phyloP scores from a whole-genome alignment of 2,113 vertebrate species.

The Alligator sinensis region DNA sequence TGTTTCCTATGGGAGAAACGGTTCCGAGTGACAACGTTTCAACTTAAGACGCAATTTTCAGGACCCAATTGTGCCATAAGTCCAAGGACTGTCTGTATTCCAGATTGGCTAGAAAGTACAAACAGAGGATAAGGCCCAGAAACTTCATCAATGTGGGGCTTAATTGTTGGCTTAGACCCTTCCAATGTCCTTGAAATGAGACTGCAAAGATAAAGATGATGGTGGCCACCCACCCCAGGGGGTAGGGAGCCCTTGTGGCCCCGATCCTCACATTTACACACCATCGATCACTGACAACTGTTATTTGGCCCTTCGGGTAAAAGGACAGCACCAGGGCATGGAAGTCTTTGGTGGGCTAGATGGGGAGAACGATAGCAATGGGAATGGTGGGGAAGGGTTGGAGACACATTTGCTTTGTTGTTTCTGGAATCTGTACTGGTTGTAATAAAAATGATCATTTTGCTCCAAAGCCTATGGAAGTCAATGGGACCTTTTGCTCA shows the following conservation, averaged over 20 bases:
- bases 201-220: neutral
- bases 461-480: neutral
- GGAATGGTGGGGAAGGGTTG: neutral
- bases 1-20: too few species aligned
- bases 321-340: neutral
- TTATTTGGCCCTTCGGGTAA: neutral
- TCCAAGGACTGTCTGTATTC: too few species aligned
- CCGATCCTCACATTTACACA: neutral
- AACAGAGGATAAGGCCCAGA: too few species aligned
- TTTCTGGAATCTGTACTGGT: neutral
- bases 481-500: neutral
- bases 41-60: too few species aligned
- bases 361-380: too few species aligned
- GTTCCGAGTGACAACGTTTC: too few species aligned
- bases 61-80: too few species aligned
- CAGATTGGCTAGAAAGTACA: too few species aligned
- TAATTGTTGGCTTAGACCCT: neutral
- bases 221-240: fast-evolving
- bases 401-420: neutral
- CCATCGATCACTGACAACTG: neutral
- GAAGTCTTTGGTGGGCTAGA: neutral
- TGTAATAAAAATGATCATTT: neutral
- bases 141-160: too few species aligned
- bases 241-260: neutral
- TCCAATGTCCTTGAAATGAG: neutral